Evolutionary conservation across 2,113 vertebrate species (phyloP).

Genomic region (Heteronetta atricapilla): DNA sequence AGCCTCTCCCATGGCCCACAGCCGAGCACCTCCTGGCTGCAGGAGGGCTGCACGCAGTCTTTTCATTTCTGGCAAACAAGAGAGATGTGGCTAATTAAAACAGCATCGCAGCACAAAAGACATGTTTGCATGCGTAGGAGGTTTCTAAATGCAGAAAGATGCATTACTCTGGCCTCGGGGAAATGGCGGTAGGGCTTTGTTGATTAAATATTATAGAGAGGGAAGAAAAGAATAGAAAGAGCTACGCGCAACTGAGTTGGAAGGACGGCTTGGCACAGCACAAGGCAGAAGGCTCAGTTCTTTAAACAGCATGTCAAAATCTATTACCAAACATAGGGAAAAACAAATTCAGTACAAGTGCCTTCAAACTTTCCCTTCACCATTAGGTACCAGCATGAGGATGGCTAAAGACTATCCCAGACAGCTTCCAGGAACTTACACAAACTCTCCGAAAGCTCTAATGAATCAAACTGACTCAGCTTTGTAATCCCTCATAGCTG

Average conservation of each 20-base stretch:
- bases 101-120: slow-evolving; percentile 17
- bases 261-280: background rate
- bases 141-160: slow-evolving; percentile 64
- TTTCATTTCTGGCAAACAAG: background rate
- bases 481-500: background rate
- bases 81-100: slow-evolving; percentile 30
- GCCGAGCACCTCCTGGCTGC: background rate
- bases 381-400: slow-evolving; percentile 5
- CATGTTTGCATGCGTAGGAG: slow-evolving; percentile 19
- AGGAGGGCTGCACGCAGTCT: background rate
- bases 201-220: slow-evolving; percentile 38
- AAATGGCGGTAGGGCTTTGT: slow-evolving; percentile 53
- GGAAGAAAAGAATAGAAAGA: slow-evolving; percentile 9
- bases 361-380: slow-evolving; percentile 48
- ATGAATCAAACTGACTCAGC: slow-evolving; percentile 33
- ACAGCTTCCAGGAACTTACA: slow-evolving; percentile 40
- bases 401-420: slow-evolving; percentile 7
- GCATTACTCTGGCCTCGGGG: slow-evolving; percentile 48
- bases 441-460: slow-evolving; percentile 1
- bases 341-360: slow-evolving; percentile 33
- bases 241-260: background rate
- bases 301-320: slow-evolving; percentile 62
- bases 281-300: slow-evolving; percentile 27
- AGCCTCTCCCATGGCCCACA: background rate
- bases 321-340: slow-evolving; percentile 52